Evolutionary conservation across 2,888 invertebrate genomes (phyloP).

Genomic region (Pelosia muscerda): DNA sequence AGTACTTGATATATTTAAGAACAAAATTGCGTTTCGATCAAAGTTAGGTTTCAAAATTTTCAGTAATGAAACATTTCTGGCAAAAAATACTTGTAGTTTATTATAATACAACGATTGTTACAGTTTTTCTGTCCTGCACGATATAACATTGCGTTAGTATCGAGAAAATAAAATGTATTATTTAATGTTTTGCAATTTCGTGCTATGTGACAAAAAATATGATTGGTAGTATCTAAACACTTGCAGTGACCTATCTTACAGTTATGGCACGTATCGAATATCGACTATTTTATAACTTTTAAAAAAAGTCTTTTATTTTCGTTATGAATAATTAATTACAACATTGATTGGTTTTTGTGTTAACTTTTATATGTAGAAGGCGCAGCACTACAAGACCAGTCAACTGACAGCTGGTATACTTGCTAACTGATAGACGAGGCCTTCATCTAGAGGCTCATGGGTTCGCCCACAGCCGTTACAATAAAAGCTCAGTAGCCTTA

Average conservation of each 20-base stretch:
- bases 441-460: too few relatives aligned
- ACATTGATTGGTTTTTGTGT: conserved; percentile 33
- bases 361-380: conserved; percentile 1
- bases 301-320: conserved; percentile 50
- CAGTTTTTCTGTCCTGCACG: neutral
- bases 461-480: too few relatives aligned
- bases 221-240: conserved; percentile 4
- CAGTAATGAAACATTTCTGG: neutral
- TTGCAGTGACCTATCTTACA: conserved; percentile 27
- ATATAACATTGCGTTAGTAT: neutral
- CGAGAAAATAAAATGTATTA: neutral
- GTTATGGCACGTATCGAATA: conserved; percentile 51
- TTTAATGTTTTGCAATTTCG: neutral
- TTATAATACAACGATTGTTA: neutral
- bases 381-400: neutral
- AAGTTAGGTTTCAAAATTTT: neutral
- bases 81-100: neutral
- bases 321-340: conserved; percentile 34
- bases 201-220: conserved; percentile 13
- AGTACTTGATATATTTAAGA: neutral
- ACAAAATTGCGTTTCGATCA: neutral
- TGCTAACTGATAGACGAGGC: too few relatives aligned
- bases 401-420: too few relatives aligned
- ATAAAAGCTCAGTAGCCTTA: too few relatives aligned
- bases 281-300: conserved; percentile 39